phyloP scores from a whole-genome alignment of 2,888 invertebrate species.

The Agriopis leucophaearia region DNA sequence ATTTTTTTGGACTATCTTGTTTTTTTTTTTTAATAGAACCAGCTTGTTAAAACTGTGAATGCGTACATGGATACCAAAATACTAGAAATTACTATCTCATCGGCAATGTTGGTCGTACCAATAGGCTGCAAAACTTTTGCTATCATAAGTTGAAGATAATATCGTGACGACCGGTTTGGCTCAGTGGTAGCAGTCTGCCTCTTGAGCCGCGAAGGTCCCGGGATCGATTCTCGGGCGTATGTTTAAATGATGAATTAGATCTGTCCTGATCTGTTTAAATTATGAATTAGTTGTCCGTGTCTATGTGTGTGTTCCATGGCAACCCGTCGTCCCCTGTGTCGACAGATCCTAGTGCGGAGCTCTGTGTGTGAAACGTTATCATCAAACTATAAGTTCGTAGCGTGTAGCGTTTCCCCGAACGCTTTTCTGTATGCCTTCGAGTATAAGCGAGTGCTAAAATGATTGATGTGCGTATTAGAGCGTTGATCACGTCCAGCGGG shows the following conservation, averaged over 20 bases:
- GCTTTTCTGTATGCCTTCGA: not conserved
- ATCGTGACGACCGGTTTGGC: too few relatives aligned
- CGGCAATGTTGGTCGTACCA: not conserved
- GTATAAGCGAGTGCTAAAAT: conserved; percentile 27
- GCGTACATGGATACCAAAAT: not conserved
- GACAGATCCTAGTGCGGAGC: too few relatives aligned
- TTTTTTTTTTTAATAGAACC: not conserved
- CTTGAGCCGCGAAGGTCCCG: too few relatives aligned
- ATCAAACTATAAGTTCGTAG: not conserved
- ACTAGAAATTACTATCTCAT: not conserved
- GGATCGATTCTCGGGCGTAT: too few relatives aligned
- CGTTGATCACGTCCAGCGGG: conserved; percentile 26
- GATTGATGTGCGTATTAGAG: conserved; percentile 31
- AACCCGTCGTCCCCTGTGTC: too few relatives aligned
- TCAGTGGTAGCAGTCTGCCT: too few relatives aligned
- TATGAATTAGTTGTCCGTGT: too few relatives aligned
- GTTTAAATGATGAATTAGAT: too few relatives aligned
- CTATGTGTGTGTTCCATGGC: too few relatives aligned
- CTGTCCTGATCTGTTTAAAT: too few relatives aligned
- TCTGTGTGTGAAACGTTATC: not conserved
- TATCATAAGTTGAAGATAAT: too few relatives aligned
- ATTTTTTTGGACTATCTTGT: conserved; percentile 17
- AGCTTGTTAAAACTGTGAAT: not conserved
- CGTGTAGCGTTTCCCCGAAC: not conserved
- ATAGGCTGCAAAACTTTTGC: not conserved